phyloP scores from a whole-genome alignment of 2,888 invertebrate species.

The Apotomis capreana region DNA sequence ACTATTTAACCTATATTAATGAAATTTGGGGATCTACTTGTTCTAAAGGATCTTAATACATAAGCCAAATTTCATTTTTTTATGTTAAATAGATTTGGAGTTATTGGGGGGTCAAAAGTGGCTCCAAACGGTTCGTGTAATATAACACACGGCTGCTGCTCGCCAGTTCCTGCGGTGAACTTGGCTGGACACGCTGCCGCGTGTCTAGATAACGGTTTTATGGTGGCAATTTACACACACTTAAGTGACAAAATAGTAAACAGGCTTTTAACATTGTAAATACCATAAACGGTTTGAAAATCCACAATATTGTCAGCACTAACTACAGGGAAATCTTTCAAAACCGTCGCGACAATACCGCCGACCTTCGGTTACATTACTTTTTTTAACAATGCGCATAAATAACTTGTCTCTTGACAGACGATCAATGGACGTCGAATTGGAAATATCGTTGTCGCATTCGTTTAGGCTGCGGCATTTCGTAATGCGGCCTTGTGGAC shows the following conservation, averaged over 20 bases:
- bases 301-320: constrained; percentile 30
- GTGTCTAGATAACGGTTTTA: too few relatives aligned
- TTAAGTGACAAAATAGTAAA: constrained; percentile 7
- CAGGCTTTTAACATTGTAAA: constrained; percentile 21
- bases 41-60: too few relatives aligned
- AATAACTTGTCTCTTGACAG: constrained; percentile 37
- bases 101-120: too few relatives aligned
- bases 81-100: too few relatives aligned
- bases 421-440: constrained; percentile 41
- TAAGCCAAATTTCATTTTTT: too few relatives aligned
- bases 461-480: constrained; percentile 43
- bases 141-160: too few relatives aligned
- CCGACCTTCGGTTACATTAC: constrained; percentile 32
- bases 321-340: constrained; percentile 5
- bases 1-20: too few relatives aligned
- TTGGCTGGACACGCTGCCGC: too few relatives aligned
- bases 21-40: too few relatives aligned
- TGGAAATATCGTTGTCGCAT: constrained; percentile 35
- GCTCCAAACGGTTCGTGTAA: too few relatives aligned
- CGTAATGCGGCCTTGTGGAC: constrained; percentile 60
- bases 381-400: constrained; percentile 27
- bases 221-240: not conserved
- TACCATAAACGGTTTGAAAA: constrained; percentile 23
- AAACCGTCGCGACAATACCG: constrained; percentile 19
- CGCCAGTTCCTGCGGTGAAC: too few relatives aligned